Conservation (phyloP, 2,113 vertebrate species). For the Nyctibius bracteatus region DNA sequence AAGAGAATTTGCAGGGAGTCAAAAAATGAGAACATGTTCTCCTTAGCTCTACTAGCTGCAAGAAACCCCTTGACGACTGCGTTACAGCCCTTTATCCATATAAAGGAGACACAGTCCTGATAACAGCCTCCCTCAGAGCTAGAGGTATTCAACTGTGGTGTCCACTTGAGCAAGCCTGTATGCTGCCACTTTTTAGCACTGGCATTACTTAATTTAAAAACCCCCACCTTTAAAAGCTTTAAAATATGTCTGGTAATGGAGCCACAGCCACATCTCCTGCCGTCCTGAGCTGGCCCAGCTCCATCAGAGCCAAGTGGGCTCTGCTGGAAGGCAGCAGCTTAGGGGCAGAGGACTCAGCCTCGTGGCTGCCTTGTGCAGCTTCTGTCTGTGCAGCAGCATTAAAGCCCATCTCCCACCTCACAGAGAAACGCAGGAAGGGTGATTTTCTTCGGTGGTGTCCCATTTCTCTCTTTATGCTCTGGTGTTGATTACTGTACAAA, state of each 20-base stretch:
- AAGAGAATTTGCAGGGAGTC: neutral
- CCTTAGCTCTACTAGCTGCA: neutral
- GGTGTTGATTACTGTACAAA: neutral
- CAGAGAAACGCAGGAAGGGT: neutral
- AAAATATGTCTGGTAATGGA: neutral
- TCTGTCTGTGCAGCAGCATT: neutral
- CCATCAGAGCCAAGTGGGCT: accelerated
- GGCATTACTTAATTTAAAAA: neutral
- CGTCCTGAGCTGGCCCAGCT: accelerated
- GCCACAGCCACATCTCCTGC: neutral
- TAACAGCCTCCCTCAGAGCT: neutral
- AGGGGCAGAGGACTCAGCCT: neutral
- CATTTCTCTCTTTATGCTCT: neutral
- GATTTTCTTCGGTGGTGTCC: neutral
- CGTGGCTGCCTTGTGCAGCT: neutral
- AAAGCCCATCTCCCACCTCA: neutral
- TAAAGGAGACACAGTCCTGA: neutral
- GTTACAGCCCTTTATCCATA: neutral
- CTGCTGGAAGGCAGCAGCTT: neutral
- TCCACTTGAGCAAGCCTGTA: neutral
- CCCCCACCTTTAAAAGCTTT: neutral
- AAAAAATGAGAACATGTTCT: neutral
- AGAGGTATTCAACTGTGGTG: neutral
- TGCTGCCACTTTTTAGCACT: neutral
- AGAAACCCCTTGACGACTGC: neutral